Evolutionary conservation across 2,888 invertebrate species (phyloP), one percentile per base, ranked within the genome.

Genomic region (Athalia circularis): DNA sequence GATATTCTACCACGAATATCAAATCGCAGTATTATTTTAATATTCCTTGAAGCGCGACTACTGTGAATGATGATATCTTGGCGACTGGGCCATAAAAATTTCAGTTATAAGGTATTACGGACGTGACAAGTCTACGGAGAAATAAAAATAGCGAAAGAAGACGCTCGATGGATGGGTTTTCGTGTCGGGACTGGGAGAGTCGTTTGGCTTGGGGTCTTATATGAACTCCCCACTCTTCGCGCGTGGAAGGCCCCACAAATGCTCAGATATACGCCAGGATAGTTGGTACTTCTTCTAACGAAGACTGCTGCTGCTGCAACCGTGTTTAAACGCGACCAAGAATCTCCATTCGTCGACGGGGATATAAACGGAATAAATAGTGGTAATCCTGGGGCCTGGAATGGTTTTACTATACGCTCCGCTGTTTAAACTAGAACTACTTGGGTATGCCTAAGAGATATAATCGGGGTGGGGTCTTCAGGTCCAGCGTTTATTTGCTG

Each of bases 131-230:
- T 43, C n/a, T 13, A 61, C 48, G 48, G 52, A 62, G 62, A 50
- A n/a, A 57, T 70, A 45, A 72, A 75, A 75, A 61, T 64, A 64
- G 9, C 62, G 72, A 79, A 81, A 84, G 87, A 88, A 86, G 88
- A 88, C 87, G 87, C 87, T 87, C 86, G 85, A 86, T 85, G 87
- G 89, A 88, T 89, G 88, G 87, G 89, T 89, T 89, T 89, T 89
- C 88, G 89, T 88, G 87, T 88, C 87, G 87, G 86, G 88, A 89
- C 89, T 89, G 88, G 87, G 88, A 88, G 89, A 89, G 88, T 88
- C 88, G 87, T 88, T 89, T 89, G 88, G 85, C 83, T 88, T 87
- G 86, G 85, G 87, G 88, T 88, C 88, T 89, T 89, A 89, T 89
- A 89, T 88, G 89, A 89, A 85, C 88, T 87, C 89, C 89, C 89